Evolutionary conservation across 2,797 vertebrate species (phyloP).

Genomic region (Tinamus major): DNA sequence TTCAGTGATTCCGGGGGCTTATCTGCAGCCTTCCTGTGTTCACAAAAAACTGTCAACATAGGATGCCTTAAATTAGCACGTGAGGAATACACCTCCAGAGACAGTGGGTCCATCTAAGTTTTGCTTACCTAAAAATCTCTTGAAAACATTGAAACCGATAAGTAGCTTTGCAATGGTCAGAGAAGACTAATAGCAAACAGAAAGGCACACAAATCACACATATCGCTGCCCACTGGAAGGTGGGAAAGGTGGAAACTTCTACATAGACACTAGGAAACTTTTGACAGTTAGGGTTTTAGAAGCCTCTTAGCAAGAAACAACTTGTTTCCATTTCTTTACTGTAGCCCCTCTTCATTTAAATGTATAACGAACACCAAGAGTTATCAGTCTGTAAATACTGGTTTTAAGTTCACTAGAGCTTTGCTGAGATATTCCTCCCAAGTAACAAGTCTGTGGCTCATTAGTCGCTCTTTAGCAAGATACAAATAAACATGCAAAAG

Average conservation of each 20-base stretch:
- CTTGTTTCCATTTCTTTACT: constrained; percentile 45
- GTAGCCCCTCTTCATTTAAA: constrained; percentile 75
- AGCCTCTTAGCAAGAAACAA: constrained; percentile 59
- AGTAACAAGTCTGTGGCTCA: constrained; percentile 83
- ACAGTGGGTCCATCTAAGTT: not conserved
- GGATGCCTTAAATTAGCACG: not conserved
- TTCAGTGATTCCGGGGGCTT: not conserved
- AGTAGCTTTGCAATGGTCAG: not conserved
- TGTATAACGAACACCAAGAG: constrained; percentile 78
- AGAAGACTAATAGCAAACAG: constrained; percentile 4
- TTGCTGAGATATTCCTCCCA: constrained; percentile 79
- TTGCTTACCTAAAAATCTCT: not conserved
- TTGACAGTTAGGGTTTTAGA: constrained; percentile 62
- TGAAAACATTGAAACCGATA: not conserved
- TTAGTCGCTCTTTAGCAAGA: constrained; percentile 85
- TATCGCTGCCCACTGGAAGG: constrained; percentile 16
- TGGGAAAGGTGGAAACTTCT: constrained; percentile 58
- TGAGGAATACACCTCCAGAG: not conserved
- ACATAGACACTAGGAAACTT: constrained; percentile 55
- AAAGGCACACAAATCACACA: not conserved
- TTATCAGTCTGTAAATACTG: constrained; percentile 82
- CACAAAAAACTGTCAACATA: not conserved
- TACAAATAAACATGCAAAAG: constrained; percentile 79
- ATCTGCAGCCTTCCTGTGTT: not conserved
- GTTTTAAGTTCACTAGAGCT: constrained; percentile 81